Conservation (phyloP, 2,113 vertebrate genomes). For the Camarhynchus parvulus region DNA sequence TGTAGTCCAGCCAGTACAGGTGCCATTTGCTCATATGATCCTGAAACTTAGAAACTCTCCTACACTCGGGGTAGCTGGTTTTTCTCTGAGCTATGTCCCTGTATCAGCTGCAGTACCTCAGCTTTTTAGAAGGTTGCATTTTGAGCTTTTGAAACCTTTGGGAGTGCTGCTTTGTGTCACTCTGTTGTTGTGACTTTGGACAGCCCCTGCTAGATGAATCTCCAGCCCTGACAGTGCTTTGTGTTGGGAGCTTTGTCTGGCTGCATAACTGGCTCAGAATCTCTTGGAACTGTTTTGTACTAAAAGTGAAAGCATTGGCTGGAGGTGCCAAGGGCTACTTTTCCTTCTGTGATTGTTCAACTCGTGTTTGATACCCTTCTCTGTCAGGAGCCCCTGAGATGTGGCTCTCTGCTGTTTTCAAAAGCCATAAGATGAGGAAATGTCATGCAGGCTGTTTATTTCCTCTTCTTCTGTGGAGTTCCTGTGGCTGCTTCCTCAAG, state of each 20-base stretch:
- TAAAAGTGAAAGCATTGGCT: neutral
- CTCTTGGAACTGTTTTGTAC: neutral
- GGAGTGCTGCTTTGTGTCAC: neutral
- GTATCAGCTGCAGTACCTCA: neutral
- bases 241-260: neutral
- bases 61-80: neutral
- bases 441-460: neutral
- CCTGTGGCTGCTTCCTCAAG: neutral
- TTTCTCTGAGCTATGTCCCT: neutral
- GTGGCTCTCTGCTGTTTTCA: neutral
- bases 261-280: fast-evolving
- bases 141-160: neutral
- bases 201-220: neutral
- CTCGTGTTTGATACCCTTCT: neutral
- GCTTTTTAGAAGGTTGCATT: neutral
- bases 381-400: neutral
- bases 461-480: neutral
- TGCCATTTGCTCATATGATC: neutral
- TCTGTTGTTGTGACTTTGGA: neutral
- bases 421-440: neutral
- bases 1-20: neutral
- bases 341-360: neutral
- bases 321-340: neutral
- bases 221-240: neutral
- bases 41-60: neutral